phyloP scores from a whole-genome alignment of 2,797 vertebrate genomes.

The Knipowitschia caucasica region DNA sequence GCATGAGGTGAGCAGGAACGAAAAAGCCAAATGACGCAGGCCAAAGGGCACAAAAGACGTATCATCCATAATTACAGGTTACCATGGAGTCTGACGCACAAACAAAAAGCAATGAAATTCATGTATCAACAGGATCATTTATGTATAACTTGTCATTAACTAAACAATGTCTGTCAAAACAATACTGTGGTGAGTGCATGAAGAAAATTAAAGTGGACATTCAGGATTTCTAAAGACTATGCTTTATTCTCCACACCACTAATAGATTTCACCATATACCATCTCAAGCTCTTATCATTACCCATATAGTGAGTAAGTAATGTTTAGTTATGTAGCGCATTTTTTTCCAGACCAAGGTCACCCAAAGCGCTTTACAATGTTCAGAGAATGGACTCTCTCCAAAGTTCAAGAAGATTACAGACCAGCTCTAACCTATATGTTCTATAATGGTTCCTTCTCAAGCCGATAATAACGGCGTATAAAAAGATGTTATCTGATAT shows the following conservation, averaged over 20 bases:
- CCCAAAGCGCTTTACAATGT: too few species aligned
- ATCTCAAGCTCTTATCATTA: constrained; percentile 61
- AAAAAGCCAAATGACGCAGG: constrained; percentile 65
- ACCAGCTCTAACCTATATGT: constrained; percentile 69
- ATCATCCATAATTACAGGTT: constrained; percentile 70
- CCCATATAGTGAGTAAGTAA: too few species aligned
- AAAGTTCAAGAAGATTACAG: constrained; percentile 84
- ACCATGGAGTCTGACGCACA: constrained; percentile 45
- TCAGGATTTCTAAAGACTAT: neutral
- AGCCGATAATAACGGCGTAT: constrained; percentile 80
- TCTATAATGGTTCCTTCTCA: constrained; percentile 82
- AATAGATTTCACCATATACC: neutral
- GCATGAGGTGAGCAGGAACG: constrained; percentile 38
- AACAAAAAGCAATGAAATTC: constrained; percentile 37
- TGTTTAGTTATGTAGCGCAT: too few species aligned
- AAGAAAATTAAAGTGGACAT: neutral
- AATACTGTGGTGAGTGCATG: too few species aligned
- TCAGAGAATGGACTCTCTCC: too few species aligned
- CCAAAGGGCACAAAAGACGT: constrained; percentile 65
- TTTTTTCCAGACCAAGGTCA: too few species aligned
- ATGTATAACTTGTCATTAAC: constrained; percentile 34
- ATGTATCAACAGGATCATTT: constrained; percentile 32
- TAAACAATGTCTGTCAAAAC: neutral
- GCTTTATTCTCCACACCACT: neutral
- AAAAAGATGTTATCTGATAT: constrained; percentile 70